Evolutionary conservation across 2,888 invertebrate species (phyloP).

Genomic region (Nomada ferruginata): DNA sequence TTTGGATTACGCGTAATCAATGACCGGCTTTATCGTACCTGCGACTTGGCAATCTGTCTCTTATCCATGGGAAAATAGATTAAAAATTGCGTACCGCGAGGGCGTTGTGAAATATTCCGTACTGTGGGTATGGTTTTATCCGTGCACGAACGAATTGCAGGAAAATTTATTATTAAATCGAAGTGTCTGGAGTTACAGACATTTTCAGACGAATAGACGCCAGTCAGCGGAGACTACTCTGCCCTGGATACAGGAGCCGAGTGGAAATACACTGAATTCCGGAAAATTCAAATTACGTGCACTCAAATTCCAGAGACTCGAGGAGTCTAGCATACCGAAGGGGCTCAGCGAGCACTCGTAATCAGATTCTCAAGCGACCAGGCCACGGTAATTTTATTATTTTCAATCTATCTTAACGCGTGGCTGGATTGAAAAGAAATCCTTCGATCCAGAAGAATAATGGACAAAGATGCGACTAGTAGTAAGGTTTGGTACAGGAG

Average conservation of each 20-base stretch:
- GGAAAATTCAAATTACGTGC: constrained; percentile 13
- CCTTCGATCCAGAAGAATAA: neutral
- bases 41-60: neutral
- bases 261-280: constrained; percentile 16
- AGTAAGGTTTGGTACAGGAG: constrained; percentile 42
- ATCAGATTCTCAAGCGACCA: neutral
- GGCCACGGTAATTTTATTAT: neutral
- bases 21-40: constrained; percentile 36
- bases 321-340: neutral
- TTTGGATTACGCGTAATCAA: constrained; percentile 42
- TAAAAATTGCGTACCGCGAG: no score
- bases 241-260: neutral
- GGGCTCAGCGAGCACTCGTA: neutral
- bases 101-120: no score
- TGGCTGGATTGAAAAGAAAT: neutral
- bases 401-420: neutral
- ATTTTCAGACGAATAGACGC: neutral
- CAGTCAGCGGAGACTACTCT: neutral
- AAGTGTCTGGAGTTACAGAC: neutral
- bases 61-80: neutral
- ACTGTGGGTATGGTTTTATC: no score
- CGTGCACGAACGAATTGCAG: no score
- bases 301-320: neutral
- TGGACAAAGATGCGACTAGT: neutral
- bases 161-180: neutral